Conservation (phyloP, 2,797 vertebrate species). For the Tragopan temminckii region DNA sequence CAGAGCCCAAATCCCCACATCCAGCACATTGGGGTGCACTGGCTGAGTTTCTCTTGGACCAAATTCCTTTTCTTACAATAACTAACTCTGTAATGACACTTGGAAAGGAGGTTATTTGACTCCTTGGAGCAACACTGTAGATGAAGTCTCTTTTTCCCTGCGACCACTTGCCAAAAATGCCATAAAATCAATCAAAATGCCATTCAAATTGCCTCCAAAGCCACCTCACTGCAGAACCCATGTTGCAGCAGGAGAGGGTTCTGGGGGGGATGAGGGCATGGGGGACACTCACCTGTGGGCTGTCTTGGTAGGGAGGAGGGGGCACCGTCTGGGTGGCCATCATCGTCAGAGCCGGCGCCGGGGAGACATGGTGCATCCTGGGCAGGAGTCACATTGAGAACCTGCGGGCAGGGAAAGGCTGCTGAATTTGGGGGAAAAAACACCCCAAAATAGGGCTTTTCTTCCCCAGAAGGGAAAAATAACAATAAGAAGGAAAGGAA, state of each 20-base stretch:
- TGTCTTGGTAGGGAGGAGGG: constrained; percentile 98
- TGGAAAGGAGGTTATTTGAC: not conserved
- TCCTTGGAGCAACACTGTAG: not conserved
- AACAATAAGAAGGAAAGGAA: not conserved
- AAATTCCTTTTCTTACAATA: not conserved
- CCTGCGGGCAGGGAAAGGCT: constrained; percentile 75
- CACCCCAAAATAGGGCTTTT: not conserved
- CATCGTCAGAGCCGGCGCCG: constrained; percentile 97
- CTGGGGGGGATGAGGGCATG: not conserved
- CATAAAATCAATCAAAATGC: not conserved
- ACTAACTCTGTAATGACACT: not conserved
- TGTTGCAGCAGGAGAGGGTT: not conserved
- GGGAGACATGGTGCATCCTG: constrained; percentile 99
- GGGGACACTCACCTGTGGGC: constrained; percentile 90
- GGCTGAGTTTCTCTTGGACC: not conserved
- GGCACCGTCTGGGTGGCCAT: constrained; percentile 99
- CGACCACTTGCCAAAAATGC: not conserved
- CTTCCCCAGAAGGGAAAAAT: accelerated
- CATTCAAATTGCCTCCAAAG: not conserved
- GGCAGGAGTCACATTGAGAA: constrained; percentile 97
- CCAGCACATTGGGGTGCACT: not conserved
- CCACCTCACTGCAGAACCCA: not conserved
- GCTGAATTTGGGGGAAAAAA: not conserved
- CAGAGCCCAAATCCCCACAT: accelerated
- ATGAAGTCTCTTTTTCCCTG: not conserved